Evolutionary conservation across 2,113 vertebrate species (phyloP), one percentile per base, ranked within the genome.

Genomic region (Myiozetetes cayanensis): DNA sequence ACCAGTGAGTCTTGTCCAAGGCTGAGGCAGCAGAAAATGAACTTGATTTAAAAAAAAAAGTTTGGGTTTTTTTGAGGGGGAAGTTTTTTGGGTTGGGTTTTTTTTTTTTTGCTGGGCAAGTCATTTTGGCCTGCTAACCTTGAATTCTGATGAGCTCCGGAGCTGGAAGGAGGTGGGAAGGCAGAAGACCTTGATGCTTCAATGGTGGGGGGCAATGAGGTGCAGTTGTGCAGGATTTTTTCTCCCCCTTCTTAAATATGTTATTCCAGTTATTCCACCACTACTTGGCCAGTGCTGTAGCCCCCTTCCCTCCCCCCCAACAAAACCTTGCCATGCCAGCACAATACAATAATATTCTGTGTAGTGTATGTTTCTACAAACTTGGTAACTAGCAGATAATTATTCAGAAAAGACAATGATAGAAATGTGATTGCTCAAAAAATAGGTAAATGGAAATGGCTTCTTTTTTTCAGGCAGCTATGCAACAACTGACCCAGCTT

Each of bases 401-500:
- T 77, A 18, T 27, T 62, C 3, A 67, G 12, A 65, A 88, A 77
- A 90, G 24, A 24, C 3, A 68, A 25, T 50, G 2, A 49, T 78
- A 47, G n/a, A 89, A 67, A 37, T n/a, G 8, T 56, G 14, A 33
- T 43, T 84, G 23, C 55, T 78, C 43, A 86, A 19, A 66, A 91
- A 78, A 71, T 15, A 43, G 8, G 19, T 61, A 33, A 61, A 79
- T 74, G 27, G 52, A 88, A 94, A 66, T 55, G 13, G 14, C 12
- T 39, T 67, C 5, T 80, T 58, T 75, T 52, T 96, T 98, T 77
- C 93, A 99, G 99, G 98, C 98, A 95, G 99, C 99, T 22, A 99
- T 99, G 99, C 97, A 96, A 43, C 97, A 98, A 62, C 97, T 99
- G 66, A 98, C 98, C 21, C 97, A 98, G 37, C 98, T 99, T 44